Evolutionary conservation across 2,888 invertebrate genomes (phyloP), one percentile per base, ranked within the genome.

Genomic region (Napeogenes sylphis): DNA sequence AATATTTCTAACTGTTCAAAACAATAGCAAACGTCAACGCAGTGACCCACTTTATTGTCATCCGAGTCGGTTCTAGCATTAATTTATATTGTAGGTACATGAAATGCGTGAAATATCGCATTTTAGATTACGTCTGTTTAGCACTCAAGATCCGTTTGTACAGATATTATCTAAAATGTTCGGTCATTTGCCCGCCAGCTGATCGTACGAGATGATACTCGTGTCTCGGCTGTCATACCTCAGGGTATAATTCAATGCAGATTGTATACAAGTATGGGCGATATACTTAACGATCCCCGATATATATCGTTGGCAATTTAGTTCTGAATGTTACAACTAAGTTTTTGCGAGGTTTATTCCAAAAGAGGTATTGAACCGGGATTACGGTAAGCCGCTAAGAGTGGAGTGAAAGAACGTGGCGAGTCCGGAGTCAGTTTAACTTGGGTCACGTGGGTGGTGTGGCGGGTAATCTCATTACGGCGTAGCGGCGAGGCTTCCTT

Each of bases 401-500:
- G 63, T 55, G 64, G 56, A 56, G 58, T 58, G 60, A 67, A 66
- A 65, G 68, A 63, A 61, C 56, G 51, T 58, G 56, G 63, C 63
- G 61, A 59, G 68, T 62, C 60, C 60, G 51, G 58, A 65, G 66
- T 65, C 60, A 63, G 65, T 69, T 66, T 65, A 66, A 63, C 65
- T 62, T 62, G 55, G 67, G 69, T 69, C 64, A 68, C 65, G 68
- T 68, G 67, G 68, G 74, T 70, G 73, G 76, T 71, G 70, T 76
- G 73, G 70, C 73, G 74, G 76, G 72, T 87, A 87, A 89, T 88
- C 87, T 84, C 75, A 83, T 89, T 88, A 88, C 70, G 74, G 71
- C 75, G 82, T 76, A 82, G 75, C 79, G 76, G 71, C 77, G 80
- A 80, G 87, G 86, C 84, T 87, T 88, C 87, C 82, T 78, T 87